Conservation (phyloP, 2,888 invertebrate genomes). For the Reticulitermes lucifugus region DNA sequence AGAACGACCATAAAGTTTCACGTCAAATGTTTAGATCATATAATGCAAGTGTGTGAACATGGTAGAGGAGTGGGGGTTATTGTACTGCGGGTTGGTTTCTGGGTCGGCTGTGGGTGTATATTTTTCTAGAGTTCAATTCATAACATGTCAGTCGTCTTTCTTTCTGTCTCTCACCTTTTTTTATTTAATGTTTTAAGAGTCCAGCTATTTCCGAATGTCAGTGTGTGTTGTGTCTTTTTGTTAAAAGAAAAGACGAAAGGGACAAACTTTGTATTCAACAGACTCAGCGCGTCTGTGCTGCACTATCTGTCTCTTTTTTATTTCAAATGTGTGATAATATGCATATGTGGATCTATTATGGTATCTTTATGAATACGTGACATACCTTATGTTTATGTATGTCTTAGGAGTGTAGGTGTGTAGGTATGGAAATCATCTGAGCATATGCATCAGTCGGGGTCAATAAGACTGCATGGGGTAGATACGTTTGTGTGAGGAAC, state of each 20-base stretch:
- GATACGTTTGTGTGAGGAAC: slow-evolving; percentile 8
- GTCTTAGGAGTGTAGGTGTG: slow-evolving; percentile 24
- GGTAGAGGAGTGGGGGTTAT: not conserved
- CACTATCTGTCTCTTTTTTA: not conserved
- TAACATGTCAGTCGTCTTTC: slow-evolving; percentile 13
- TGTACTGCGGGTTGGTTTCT: not conserved
- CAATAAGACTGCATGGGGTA: slow-evolving; percentile 18
- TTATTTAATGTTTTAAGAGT: not conserved
- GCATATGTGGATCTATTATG: slow-evolving; percentile 40
- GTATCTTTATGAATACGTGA: slow-evolving; percentile 27
- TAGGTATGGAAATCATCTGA: slow-evolving; percentile 13
- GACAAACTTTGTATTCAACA: slow-evolving; percentile 16
- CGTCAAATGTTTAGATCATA: slow-evolving; percentile 1
- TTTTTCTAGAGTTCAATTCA: slow-evolving; percentile 7
- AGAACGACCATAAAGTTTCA: not conserved
- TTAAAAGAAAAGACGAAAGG: slow-evolving; percentile 10
- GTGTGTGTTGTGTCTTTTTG: slow-evolving; percentile 1
- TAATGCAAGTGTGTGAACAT: slow-evolving; percentile 25
- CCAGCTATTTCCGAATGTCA: not conserved
- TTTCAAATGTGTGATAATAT: slow-evolving; percentile 34
- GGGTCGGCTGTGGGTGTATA: not conserved
- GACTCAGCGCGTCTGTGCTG: not conserved
- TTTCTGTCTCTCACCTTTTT: slow-evolving; percentile 2
- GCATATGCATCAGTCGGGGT: not conserved
- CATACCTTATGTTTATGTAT: slow-evolving; percentile 39